Evolutionary conservation across 1,140 invertebrate species (phyloP).

Genomic region (Muscidifurax raptorellus): DNA sequence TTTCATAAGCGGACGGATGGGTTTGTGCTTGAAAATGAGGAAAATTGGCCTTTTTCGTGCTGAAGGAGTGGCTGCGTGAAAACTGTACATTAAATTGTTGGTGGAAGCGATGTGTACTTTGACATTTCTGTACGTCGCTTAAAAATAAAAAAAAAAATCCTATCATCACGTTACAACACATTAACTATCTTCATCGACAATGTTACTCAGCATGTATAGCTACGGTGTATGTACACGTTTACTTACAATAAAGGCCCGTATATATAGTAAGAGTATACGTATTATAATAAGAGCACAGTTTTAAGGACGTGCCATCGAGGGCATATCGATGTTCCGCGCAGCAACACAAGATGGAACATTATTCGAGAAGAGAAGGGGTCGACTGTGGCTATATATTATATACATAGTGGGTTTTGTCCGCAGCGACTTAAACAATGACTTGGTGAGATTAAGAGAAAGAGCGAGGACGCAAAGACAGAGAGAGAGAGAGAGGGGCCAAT

Average conservation of each 20-base stretch:
- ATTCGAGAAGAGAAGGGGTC: background rate
- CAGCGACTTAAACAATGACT: constrained; percentile 15
- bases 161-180: no score
- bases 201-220: background rate
- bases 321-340: background rate
- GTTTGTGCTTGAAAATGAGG: background rate
- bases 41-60: background rate
- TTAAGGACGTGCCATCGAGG: background rate
- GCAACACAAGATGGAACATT: background rate
- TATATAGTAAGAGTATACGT: background rate
- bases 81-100: background rate
- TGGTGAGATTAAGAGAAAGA: constrained; percentile 16
- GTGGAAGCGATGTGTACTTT: no score
- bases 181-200: background rate
- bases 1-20: background rate
- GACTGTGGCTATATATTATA: background rate
- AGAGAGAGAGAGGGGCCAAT: background rate
- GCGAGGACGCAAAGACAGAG: background rate
- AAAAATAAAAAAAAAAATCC: no score
- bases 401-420: background rate
- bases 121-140: no score
- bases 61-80: background rate
- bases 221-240: no score
- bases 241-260: background rate
- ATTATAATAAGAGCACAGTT: background rate